Evolutionary conservation across 2,888 invertebrate genomes (phyloP).

Genomic region (Chromoteleia sp.): DNA sequence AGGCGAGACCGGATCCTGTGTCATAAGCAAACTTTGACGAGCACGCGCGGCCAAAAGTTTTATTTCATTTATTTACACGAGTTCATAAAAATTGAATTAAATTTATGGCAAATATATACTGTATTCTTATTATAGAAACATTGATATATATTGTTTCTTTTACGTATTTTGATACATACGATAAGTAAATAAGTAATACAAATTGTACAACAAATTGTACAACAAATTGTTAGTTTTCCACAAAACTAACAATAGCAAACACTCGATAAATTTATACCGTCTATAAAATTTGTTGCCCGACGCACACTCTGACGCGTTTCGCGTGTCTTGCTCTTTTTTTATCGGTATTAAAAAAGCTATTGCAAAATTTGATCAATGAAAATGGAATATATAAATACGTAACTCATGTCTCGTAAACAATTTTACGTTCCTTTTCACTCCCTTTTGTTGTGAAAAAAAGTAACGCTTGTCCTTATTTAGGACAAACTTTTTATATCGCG

Average conservation of each 20-base stretch:
- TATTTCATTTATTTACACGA: not conserved
- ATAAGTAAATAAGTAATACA: too few relatives aligned
- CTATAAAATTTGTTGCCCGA: too few relatives aligned
- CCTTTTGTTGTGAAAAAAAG: slow-evolving; percentile 14
- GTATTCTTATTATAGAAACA: not conserved
- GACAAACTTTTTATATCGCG: slow-evolving; percentile 38
- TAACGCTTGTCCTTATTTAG: slow-evolving; percentile 59
- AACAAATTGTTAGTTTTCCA: too few relatives aligned
- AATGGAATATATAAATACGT: slow-evolving; percentile 13
- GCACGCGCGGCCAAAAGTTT: slow-evolving; percentile 15
- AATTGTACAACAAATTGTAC: too few relatives aligned
- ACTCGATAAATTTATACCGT: too few relatives aligned
- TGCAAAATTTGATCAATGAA: slow-evolving; percentile 2
- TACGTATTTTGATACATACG: too few relatives aligned
- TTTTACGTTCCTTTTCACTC: slow-evolving; percentile 18
- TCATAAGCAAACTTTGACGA: slow-evolving; percentile 52
- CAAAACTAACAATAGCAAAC: too few relatives aligned
- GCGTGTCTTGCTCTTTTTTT: too few relatives aligned
- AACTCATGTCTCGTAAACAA: slow-evolving; percentile 21
- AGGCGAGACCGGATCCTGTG: slow-evolving; percentile 51
- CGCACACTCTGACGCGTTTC: too few relatives aligned
- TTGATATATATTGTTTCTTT: too few relatives aligned
- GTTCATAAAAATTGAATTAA: not conserved
- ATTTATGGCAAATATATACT: not conserved
- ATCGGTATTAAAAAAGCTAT: not conserved